Evolutionary conservation across 2,113 vertebrate species (phyloP).

Genomic region (Plotosus lineatus): DNA sequence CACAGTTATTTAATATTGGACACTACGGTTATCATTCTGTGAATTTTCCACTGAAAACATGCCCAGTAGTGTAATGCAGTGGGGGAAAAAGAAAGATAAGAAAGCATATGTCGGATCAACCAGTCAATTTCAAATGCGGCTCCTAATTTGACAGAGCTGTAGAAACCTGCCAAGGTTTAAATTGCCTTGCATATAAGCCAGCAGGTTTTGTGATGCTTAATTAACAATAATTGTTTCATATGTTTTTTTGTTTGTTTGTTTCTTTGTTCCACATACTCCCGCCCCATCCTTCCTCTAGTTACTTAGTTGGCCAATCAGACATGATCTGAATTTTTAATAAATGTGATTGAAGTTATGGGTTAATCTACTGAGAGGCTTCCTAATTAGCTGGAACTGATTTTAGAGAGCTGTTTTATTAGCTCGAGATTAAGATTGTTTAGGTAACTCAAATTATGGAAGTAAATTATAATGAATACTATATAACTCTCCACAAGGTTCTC

Average conservation of each 20-base stretch:
- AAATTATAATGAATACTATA: neutral
- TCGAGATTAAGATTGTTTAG: neutral
- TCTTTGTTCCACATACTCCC: neutral
- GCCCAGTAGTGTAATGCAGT: neutral
- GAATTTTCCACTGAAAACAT: neutral
- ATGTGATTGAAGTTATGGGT: neutral
- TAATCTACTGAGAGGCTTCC: neutral
- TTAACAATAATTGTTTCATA: conserved; percentile 77
- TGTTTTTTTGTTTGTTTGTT: conserved; percentile 68
- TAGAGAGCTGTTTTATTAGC: neutral
- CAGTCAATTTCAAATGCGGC: conserved; percentile 64
- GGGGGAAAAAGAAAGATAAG: neutral
- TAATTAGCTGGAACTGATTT: neutral
- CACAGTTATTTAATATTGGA: neutral
- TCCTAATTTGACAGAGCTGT: conserved; percentile 69
- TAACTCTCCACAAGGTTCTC: too few relatives aligned
- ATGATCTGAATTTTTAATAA: neutral
- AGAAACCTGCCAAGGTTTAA: conserved; percentile 73
- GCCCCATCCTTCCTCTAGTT: conserved; percentile 65
- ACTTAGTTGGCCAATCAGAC: conserved; percentile 49
- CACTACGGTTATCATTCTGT: neutral
- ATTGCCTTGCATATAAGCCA: conserved; percentile 67
- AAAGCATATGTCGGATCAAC: neutral
- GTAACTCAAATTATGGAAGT: neutral
- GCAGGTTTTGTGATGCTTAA: conserved; percentile 74